These are phyloP conservation scores for Margarornis squamiger DNA, from an alignment of 2,797 vertebrate genomes.

Conservation along the genomic window DNA sequence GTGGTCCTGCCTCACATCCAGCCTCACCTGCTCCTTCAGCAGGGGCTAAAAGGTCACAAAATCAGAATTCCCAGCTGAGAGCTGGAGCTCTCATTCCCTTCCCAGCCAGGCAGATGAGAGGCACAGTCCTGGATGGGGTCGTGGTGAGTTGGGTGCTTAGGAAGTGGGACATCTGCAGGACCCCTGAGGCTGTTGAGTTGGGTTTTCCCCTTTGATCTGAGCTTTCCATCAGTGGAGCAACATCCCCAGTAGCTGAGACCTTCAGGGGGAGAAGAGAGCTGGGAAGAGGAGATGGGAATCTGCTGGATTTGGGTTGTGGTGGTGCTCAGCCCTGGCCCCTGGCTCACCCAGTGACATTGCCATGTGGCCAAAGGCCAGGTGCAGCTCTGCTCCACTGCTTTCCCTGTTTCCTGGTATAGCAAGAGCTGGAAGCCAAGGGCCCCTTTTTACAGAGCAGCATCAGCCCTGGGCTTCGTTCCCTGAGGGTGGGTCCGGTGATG, in stretches of 20 bases:
- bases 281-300: background rate
- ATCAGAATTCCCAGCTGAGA: background rate
- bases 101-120: background rate
- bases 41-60: background rate
- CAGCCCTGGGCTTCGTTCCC: background rate
- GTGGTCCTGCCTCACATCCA: background rate
- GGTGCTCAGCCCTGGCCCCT: rapidly evolving
- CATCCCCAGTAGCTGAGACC: rapidly evolving
- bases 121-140: background rate
- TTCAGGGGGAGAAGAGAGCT: background rate
- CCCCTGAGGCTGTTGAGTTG: background rate
- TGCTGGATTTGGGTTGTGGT: rapidly evolving
- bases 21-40: background rate
- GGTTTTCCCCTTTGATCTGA: background rate
- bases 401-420: background rate
- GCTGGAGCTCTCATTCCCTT: background rate
- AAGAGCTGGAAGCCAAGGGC: background rate
- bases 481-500: background rate
- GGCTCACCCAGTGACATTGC: rapidly evolving
- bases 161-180: background rate
- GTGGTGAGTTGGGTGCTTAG: background rate
- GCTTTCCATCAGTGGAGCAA: background rate
- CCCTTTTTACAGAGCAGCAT: background rate
- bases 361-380: rapidly evolving
- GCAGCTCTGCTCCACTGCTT: background rate